phyloP scores from a whole-genome alignment of 2,888 invertebrate genomes.

The Pachycephus smyrnensis region DNA sequence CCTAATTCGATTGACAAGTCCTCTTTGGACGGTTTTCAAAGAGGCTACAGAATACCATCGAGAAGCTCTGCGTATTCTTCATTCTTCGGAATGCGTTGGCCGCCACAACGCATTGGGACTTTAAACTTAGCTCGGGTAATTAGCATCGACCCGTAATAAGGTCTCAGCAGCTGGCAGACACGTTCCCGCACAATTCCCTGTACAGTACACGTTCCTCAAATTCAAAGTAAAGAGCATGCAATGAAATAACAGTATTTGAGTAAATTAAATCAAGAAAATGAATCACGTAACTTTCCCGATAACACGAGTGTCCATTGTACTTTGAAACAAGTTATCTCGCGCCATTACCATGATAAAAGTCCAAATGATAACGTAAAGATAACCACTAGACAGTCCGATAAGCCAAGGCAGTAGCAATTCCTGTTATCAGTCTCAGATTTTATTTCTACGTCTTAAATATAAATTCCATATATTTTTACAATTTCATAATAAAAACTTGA shows the following conservation, averaged over 20 bases:
- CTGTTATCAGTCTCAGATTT: background rate
- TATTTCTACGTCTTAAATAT: background rate
- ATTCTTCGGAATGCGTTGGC: constrained; percentile 16
- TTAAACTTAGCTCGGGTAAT: constrained; percentile 34
- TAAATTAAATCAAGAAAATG: background rate
- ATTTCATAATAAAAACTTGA: background rate
- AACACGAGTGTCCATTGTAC: background rate
- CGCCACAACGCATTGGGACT: constrained; percentile 16
- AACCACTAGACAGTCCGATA: background rate
- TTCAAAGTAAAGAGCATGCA: background rate
- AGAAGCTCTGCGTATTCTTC: constrained; percentile 5
- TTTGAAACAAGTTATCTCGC: background rate
- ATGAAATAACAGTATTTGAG: background rate
- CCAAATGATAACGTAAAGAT: background rate
- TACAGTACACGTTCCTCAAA: background rate
- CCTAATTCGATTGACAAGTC: background rate
- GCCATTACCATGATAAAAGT: background rate
- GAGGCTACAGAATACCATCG: constrained; percentile 8
- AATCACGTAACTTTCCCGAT: background rate
- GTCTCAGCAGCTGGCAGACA: background rate
- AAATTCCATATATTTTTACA: background rate
- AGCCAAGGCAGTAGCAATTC: background rate
- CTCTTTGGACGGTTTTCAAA: background rate
- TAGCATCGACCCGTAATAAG: constrained; percentile 26
- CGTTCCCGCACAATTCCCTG: background rate